These are phyloP conservation scores for Acipenser ruthenus DNA, from an alignment of 2,797 vertebrate species.

Conservation along the genomic window DNA sequence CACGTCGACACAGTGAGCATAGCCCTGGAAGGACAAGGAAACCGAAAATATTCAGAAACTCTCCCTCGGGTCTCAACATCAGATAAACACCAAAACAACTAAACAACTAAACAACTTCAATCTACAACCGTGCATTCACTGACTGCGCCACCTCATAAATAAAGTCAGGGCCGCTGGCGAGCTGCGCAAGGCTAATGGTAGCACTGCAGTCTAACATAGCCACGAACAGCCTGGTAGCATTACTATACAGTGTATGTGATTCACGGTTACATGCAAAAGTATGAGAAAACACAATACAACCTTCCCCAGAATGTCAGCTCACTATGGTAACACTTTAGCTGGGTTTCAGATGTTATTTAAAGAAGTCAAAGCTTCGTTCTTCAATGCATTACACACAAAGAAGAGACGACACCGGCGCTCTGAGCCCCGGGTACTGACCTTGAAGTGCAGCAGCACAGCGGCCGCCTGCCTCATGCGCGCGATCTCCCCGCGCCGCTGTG, in stretches of 20 bases:
- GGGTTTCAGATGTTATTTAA: too few species aligned
- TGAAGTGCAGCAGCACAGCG: constrained; percentile 95
- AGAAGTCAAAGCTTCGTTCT: too few species aligned
- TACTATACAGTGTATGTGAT: too few species aligned
- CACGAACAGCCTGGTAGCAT: too few species aligned
- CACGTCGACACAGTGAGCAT: constrained; percentile 97
- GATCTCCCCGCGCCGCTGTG: constrained; percentile 87
- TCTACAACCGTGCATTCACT: too few species aligned
- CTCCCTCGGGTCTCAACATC: too few species aligned
- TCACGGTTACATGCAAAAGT: too few species aligned
- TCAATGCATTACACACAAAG: neutral
- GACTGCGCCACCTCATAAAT: too few species aligned
- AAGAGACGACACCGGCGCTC: constrained; percentile 6
- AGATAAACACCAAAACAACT: neutral
- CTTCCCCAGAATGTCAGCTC: neutral
- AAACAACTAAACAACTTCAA: too few species aligned
- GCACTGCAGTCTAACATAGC: too few species aligned
- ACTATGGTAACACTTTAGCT: neutral
- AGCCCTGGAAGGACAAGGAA: constrained; percentile 66
- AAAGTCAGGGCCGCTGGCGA: too few species aligned
- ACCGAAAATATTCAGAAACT: constrained; percentile 10
- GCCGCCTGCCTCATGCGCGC: constrained; percentile 93
- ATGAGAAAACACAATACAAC: neutral
- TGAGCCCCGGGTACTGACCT: constrained; percentile 59
- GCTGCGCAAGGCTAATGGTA: too few species aligned